Base-by-base conservation (phyloP, 2,113 vertebrate genomes). In the Pelecanoides urinatrix region DNA sequence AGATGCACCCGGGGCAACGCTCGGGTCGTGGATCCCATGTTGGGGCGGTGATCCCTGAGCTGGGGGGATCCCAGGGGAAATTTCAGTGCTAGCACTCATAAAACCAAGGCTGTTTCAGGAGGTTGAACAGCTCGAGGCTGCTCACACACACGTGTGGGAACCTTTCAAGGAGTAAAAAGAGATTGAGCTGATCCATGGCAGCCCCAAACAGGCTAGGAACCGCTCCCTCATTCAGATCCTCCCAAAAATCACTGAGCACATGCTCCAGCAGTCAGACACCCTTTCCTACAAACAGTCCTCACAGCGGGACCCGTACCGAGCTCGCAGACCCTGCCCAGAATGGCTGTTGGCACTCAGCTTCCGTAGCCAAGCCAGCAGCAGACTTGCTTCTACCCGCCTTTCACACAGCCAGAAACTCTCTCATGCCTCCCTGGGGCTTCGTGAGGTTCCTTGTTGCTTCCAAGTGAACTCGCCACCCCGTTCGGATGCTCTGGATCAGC, bases 391-490 rank as follows among this genome's bases (percentile, higher is more conserved):
- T 11, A 11, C 26, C 59, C 19, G 20, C 20, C 13, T 63, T 15
- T 16, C 13, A 15, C 4, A 4, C 7, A 36, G 26, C 56, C 52
- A 58, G 58, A 47, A 71, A 15, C 13, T 10, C 36, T 25, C 45
- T 49, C 3, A 0, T 7, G 25, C 36, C 36, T 59, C 71, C 58
- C 45, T 30, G 2, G 7, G 67, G 10, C 32, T 65, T 17, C 3
- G 0, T 5, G 32, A 63, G 55, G 36, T 53, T 86, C 63, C n/a
- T 13, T 97, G 97, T 98, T 70, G 85, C 98, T 98, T 98, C 97
- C 97, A 97, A 98, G 97, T 95, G 98, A 99, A 98, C 22, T 77
- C 90, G 97, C 96, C 90, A 11, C 32, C 18, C 32, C 0, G 0
- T 18, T 1, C 1, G 32, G 70, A 40, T 8, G 23, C 53, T 67